phyloP scores from a whole-genome alignment of 1,140 invertebrate genomes.

The Trichoplusia ni region DNA sequence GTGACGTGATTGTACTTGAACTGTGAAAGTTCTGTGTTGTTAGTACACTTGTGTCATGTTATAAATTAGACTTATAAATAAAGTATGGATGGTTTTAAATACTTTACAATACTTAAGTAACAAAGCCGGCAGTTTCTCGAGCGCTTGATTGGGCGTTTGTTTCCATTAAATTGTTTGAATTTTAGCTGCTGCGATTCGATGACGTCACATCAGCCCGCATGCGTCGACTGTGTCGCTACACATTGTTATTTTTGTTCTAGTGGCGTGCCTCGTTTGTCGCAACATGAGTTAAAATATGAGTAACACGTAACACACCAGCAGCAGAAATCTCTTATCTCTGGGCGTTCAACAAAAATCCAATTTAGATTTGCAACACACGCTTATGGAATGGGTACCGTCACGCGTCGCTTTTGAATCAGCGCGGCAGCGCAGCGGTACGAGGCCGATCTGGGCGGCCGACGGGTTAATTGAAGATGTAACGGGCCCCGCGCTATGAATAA shows the following conservation, averaged over 20 bases:
- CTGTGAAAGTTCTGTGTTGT: too few relatives aligned
- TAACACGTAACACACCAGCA: constrained; percentile 2
- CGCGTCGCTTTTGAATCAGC: constrained; percentile 7
- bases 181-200: too few relatives aligned
- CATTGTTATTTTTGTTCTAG: constrained; percentile 4
- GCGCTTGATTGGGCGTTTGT: too few relatives aligned
- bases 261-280: background rate
- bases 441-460: constrained; percentile 9
- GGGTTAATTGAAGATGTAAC: constrained; percentile 33
- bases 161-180: too few relatives aligned
- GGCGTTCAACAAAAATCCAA: constrained; percentile 4
- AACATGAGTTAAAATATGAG: constrained; percentile 5
- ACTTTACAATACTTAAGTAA: too few relatives aligned
- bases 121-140: too few relatives aligned
- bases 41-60: too few relatives aligned
- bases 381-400: constrained; percentile 1
- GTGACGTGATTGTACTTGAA: too few relatives aligned
- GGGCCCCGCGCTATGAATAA: constrained; percentile 31
- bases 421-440: background rate
- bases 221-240: too few relatives aligned
- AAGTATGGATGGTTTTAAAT: too few relatives aligned
- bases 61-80: too few relatives aligned
- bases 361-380: constrained; percentile 1
- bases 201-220: too few relatives aligned
- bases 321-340: background rate